These are phyloP conservation scores for Grammomys dolichurus DNA, from an alignment of 2,113 vertebrate species.

Conservation along the genomic window DNA sequence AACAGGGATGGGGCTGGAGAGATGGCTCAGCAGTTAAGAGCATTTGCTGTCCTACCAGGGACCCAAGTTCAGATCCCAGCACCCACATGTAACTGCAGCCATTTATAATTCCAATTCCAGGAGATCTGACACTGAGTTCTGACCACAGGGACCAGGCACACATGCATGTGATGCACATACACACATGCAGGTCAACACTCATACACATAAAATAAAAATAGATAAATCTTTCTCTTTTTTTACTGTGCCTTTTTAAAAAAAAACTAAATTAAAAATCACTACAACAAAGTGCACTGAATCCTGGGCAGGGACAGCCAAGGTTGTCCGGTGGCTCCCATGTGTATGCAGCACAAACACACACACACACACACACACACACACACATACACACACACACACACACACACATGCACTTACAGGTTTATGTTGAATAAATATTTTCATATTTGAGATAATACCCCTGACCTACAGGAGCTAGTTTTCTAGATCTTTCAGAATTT, in stretches of 20 bases:
- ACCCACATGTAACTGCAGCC: neutral
- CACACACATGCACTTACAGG: neutral
- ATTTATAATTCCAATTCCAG: neutral
- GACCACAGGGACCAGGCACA: neutral
- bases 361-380: neutral
- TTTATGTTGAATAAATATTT: neutral
- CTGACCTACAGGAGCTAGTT: neutral
- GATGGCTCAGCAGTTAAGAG: neutral
- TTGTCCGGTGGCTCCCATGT: neutral
- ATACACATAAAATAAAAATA: neutral
- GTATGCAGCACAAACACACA: neutral
- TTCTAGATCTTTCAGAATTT: constrained; percentile 21
- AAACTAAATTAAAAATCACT: neutral
- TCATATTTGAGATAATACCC: constrained; percentile 15
- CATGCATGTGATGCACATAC: neutral
- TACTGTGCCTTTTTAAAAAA: neutral
- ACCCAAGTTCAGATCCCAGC: neutral
- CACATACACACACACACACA: neutral
- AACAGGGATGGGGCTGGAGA: neutral
- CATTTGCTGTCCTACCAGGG: neutral
- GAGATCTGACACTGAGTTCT: neutral
- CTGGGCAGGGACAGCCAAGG: neutral
- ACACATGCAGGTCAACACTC: neutral
- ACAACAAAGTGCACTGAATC: neutral
- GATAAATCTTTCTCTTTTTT: neutral